phyloP scores from a whole-genome alignment of 1,140 invertebrate genomes.

The Eumeta japonica region DNA sequence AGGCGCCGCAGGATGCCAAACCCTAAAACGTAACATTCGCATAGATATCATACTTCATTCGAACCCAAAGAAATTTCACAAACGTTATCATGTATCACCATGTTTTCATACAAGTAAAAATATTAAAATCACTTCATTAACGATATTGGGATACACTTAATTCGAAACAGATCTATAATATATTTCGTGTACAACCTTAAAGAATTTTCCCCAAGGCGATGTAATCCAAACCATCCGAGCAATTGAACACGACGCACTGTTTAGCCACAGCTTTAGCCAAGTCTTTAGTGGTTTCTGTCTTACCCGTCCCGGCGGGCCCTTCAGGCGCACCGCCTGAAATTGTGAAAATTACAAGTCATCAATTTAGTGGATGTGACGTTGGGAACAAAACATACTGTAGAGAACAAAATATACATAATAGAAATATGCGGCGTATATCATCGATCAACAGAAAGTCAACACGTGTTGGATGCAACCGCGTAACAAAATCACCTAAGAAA shows the following conservation, averaged over 20 bases:
- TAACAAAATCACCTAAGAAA: too few relatives aligned
- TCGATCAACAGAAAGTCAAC: neutral
- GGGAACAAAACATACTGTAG: neutral
- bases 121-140: too few relatives aligned
- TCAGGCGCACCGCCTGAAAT: constrained; percentile 79
- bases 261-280: constrained; percentile 94
- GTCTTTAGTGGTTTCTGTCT: constrained; percentile 96
- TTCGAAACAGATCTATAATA: too few relatives aligned
- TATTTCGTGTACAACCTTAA: too few relatives aligned
- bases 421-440: neutral
- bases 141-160: too few relatives aligned
- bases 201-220: constrained; percentile 93
- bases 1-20: constrained; percentile 90
- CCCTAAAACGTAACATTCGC: too few relatives aligned
- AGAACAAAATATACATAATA: neutral
- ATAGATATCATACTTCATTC: too few relatives aligned
- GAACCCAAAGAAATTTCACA: too few relatives aligned
- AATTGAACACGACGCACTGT: constrained; percentile 96
- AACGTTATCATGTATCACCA: neutral
- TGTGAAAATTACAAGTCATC: constrained; percentile 4
- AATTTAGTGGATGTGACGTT: neutral
- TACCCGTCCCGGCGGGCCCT: constrained; percentile 93
- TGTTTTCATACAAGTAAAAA: constrained; percentile 2
- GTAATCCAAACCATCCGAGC: constrained; percentile 90
- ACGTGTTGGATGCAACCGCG: too few relatives aligned